These are phyloP conservation scores for Thalassaphorura encarpata DNA, from an alignment of 1,140 invertebrate genomes.

Conservation along the genomic window DNA sequence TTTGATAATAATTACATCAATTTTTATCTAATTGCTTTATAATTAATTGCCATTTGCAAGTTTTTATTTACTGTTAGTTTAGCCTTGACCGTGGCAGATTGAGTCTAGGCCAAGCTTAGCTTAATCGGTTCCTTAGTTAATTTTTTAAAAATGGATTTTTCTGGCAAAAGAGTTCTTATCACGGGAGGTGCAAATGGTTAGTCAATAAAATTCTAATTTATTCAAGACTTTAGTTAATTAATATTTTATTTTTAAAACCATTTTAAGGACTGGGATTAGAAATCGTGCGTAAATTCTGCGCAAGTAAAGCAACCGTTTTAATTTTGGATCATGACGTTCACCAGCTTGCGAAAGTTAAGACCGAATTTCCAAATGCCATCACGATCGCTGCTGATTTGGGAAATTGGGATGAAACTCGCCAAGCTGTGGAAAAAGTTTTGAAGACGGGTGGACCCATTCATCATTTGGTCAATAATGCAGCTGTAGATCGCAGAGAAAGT, in stretches of 20 bases:
- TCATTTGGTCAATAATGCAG: slow-evolving; percentile 17
- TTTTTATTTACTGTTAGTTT: too few species aligned
- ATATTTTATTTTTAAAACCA: background rate
- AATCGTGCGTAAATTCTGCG: slow-evolving; percentile 8
- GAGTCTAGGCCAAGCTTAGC: too few species aligned
- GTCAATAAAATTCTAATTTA: background rate
- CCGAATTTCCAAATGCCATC: background rate
- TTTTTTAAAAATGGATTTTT: slow-evolving; percentile 1
- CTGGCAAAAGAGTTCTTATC: slow-evolving; percentile 6
- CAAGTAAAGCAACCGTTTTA: slow-evolving; percentile 3
- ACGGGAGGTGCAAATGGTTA: slow-evolving; percentile 4
- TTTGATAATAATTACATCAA: too few species aligned
- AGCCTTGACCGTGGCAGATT: too few species aligned
- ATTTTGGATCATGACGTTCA: slow-evolving; percentile 13
- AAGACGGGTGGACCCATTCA: background rate
- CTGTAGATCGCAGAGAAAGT: background rate
- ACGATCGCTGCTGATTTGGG: background rate
- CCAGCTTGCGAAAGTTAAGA: background rate
- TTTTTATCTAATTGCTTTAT: too few species aligned
- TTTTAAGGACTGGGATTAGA: slow-evolving; percentile 12
- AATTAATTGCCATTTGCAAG: too few species aligned
- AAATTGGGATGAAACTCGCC: slow-evolving; percentile 15
- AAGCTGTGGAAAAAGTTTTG: slow-evolving; percentile 2
- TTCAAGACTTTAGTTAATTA: background rate
- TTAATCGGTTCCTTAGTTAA: too few species aligned